Percentiles rank a stretch among this genome's conserved stretches.
phyloP scores from a whole-genome alignment of 1,140 invertebrate genomes.

The Orchestia grillus region DNA sequence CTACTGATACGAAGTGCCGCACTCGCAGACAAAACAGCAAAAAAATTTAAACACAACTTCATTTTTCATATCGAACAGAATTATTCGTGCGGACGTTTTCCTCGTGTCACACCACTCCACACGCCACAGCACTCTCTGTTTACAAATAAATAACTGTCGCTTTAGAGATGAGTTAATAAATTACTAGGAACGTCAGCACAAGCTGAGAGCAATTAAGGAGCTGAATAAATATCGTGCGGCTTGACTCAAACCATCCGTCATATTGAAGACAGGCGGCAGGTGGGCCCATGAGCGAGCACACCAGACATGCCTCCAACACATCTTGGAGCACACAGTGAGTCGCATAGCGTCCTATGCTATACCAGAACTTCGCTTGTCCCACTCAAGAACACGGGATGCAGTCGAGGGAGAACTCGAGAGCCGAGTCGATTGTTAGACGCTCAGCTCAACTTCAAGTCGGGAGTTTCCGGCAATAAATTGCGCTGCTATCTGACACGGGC shows the following conservation, averaged over 20 bases:
- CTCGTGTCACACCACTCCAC: too few species aligned
- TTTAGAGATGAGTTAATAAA: conserved; percentile 4
- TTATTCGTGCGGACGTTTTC: neutral
- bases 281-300: neutral
- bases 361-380: neutral
- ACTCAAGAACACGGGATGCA: neutral
- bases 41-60: neutral
- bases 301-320: neutral
- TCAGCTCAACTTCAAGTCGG: neutral
- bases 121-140: too few species aligned
- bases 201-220: conserved; percentile 35
- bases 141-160: neutral
- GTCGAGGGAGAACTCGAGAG: neutral
- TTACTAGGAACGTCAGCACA: neutral
- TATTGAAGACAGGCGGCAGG: neutral
- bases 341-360: neutral
- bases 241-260: neutral
- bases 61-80: neutral
- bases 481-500: conserved; percentile 44
- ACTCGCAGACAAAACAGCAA: neutral
- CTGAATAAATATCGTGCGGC: conserved; percentile 22
- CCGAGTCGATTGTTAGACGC: conserved; percentile 22
- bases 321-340: neutral
- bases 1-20: neutral
- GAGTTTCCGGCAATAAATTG: conserved; percentile 52